phyloP scores from a whole-genome alignment of 1,140 invertebrate genomes.

The Lerema accius region DNA sequence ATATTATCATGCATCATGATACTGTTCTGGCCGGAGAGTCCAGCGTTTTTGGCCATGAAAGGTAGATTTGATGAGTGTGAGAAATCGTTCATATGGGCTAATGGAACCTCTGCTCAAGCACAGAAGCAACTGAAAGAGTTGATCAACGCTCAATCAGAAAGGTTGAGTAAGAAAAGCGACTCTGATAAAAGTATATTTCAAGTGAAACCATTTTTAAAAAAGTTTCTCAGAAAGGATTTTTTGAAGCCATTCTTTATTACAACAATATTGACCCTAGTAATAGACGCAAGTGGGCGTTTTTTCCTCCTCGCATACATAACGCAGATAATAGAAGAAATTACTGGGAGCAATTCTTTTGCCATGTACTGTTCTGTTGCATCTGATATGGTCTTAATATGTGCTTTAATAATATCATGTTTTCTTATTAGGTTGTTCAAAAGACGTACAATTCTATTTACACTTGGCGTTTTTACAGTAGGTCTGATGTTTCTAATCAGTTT shows the following conservation, averaged over 20 bases:
- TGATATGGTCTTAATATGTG: conserved; percentile 47
- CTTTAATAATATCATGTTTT: conserved; percentile 41
- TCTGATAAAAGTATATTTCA: background rate
- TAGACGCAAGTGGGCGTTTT: conserved; percentile 51
- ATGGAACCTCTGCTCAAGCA: conserved; percentile 35
- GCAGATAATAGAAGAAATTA: conserved; percentile 51
- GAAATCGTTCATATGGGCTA: conserved; percentile 39
- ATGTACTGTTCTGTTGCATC: conserved; percentile 47
- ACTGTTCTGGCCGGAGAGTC: conserved; percentile 53
- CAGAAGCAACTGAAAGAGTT: conserved; percentile 40
- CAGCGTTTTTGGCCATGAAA: conserved; percentile 49
- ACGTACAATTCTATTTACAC: conserved; percentile 44
- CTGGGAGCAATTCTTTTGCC: conserved; percentile 41
- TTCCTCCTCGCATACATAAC: conserved; percentile 49
- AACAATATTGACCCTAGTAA: conserved; percentile 39
- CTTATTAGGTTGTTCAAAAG: conserved; percentile 46
- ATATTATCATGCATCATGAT: conserved; percentile 40
- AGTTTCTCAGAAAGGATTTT: conserved; percentile 42
- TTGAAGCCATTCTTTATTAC: conserved; percentile 49
- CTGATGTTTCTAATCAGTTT: conserved; percentile 50
- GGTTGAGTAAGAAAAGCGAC: conserved; percentile 13
- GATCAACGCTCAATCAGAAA: conserved; percentile 35
- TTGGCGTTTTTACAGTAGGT: conserved; percentile 34
- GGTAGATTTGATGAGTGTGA: conserved; percentile 44
- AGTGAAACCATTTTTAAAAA: background rate